Evolutionary conservation across 2,113 vertebrate species (phyloP), one percentile per base, ranked within the genome.

Genomic region (Leucopternis melanops): DNA sequence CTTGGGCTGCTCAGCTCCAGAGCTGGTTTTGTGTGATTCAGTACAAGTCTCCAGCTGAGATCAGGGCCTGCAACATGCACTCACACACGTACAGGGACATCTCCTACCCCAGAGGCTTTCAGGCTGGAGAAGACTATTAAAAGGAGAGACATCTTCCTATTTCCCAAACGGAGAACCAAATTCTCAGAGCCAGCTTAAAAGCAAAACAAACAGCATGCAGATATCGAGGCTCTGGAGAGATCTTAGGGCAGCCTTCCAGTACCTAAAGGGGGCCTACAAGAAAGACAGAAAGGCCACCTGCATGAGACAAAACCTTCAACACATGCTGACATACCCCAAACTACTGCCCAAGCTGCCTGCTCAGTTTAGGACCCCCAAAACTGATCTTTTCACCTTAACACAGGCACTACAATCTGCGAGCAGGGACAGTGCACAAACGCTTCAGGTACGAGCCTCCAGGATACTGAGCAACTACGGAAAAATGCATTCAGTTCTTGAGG

Each of bases 61-160:
- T 26, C 49, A 78, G 36, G 34, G 81, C 40, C 58, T 58, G 40
- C 40, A 70, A 57, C 13, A 14, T 4, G 5, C 49, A 5, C 44
- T 65, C 4, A 1, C 44, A 73, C 26, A 21, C 6, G 0, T 3
- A 18, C 0, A 0, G 21, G 31, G 50, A 66, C 40, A 34, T 45
- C 15, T 88, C 55, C 49, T 26, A 38, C 4, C 29, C 34, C 57
- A 82, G 82, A 17, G 81, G 50, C 42, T 81, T 74, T 62, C 52
- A 47, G 38, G 6, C 42, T 85, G 31, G 27, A 90, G 31, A 78
- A 62, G 4, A 36, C 23, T 49, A 49, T 36, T 16, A n/a, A 66
- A 83, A 77, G 16, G 40, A 59, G 15, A 70, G 73, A 57, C 47
- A 31, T 42, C 29, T 75, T 73, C 65, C 27, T 45, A 4, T 62